Evolutionary conservation across 2,113 vertebrate species (phyloP).

Genomic region (Ascaphus truei): DNA sequence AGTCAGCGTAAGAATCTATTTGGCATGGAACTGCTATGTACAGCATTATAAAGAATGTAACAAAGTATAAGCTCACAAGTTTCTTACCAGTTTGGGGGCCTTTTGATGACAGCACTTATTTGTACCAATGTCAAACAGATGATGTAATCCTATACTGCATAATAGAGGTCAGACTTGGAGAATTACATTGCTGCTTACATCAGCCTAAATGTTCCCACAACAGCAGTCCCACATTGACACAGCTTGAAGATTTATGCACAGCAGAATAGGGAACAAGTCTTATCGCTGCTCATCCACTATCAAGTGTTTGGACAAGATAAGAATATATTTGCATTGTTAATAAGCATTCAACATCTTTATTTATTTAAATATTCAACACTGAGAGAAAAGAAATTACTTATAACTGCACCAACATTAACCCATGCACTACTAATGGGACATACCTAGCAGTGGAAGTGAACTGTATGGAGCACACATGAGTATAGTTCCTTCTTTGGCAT

Average conservation of each 20-base stretch:
- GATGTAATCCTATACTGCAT: conserved; percentile 24
- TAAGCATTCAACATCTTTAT: conserved; percentile 49
- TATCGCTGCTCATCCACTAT: conserved; percentile 68
- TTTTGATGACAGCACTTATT: neutral
- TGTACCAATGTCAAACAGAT: conserved; percentile 31
- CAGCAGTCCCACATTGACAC: conserved; percentile 39
- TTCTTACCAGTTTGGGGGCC: too few relatives aligned
- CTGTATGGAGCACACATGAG: too few relatives aligned
- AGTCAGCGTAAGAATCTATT: too few relatives aligned
- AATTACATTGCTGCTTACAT: conserved; percentile 42
- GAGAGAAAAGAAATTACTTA: conserved; percentile 32
- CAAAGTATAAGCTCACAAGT: too few relatives aligned
- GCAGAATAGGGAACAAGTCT: conserved; percentile 50
- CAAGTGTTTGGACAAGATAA: conserved; percentile 74
- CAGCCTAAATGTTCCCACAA: conserved; percentile 34
- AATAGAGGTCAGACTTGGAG: conserved; percentile 34
- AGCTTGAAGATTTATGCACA: conserved; percentile 42
- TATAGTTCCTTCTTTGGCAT: too few relatives aligned
- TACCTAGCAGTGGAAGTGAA: too few relatives aligned
- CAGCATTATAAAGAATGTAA: too few relatives aligned
- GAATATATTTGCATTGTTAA: conserved; percentile 74
- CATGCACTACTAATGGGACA: too few relatives aligned
- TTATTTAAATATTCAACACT: conserved; percentile 41
- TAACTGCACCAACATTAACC: too few relatives aligned
- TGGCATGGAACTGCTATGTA: too few relatives aligned